phyloP scores from a whole-genome alignment of 2,113 vertebrate genomes.

The Lagopus muta region DNA sequence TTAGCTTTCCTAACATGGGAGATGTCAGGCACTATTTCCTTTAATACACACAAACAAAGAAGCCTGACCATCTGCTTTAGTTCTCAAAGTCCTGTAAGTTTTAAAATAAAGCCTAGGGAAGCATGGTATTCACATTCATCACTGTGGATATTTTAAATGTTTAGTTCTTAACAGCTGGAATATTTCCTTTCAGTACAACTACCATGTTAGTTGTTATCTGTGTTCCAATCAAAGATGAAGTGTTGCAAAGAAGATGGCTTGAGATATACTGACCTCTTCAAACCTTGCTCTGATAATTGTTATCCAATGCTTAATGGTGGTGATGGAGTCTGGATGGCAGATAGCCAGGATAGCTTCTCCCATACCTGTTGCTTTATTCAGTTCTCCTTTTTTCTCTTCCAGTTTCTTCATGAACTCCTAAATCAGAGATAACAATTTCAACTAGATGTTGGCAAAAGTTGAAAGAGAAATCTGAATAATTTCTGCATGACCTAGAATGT shows the following conservation, averaged over 20 bases:
- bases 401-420: slow-evolving; percentile 97
- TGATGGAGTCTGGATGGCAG: slow-evolving; percentile 98
- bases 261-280: slow-evolving; percentile 89
- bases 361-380: slow-evolving; percentile 91
- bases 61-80: slow-evolving; percentile 33
- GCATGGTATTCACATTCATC: background rate
- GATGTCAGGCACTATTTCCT: background rate
- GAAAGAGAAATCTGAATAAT: background rate
- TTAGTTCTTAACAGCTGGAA: slow-evolving; percentile 34
- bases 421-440: slow-evolving; percentile 34
- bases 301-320: slow-evolving; percentile 99
- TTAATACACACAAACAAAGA: slow-evolving; percentile 40
- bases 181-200: background rate
- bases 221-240: background rate
- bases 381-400: slow-evolving; percentile 91
- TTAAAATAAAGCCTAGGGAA: slow-evolving; percentile 38
- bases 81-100: background rate
- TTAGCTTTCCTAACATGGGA: background rate
- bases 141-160: slow-evolving; percentile 26
- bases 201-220: background rate
- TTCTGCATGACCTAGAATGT: background rate
- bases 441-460: slow-evolving; percentile 39
- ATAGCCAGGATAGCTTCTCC: slow-evolving; percentile 92
- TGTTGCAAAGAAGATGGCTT: background rate
- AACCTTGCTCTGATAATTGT: slow-evolving; percentile 98